phyloP scores from a whole-genome alignment of 2,113 vertebrate species.

The Ictalurus furcatus region DNA sequence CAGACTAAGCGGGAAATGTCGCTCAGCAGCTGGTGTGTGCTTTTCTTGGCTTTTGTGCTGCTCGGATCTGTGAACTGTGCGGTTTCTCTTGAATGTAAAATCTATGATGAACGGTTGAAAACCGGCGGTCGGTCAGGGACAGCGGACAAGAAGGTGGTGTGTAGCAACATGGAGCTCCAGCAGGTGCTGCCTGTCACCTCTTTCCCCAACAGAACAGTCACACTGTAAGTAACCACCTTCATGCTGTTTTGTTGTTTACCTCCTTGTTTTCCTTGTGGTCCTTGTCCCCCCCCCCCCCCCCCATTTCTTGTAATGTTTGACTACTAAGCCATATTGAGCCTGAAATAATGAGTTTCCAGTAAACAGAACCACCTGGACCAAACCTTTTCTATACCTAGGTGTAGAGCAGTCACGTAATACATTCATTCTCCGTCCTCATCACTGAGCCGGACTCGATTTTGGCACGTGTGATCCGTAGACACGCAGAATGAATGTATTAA shows the following conservation, averaged over 20 bases:
- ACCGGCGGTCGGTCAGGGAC: slow-evolving; percentile 54
- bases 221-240: slow-evolving; percentile 84
- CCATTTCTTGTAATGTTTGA: neutral
- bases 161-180: slow-evolving; percentile 87
- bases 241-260: neutral
- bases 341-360: neutral
- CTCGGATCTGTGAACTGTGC: slow-evolving; percentile 47
- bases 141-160: slow-evolving; percentile 81
- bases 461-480: neutral
- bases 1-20: slow-evolving; percentile 63
- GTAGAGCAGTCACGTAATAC: neutral
- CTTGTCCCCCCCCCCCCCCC: too few relatives aligned
- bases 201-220: slow-evolving; percentile 87
- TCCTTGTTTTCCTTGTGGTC: neutral
- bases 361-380: neutral
- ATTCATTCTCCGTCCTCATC: neutral
- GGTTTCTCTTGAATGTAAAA: slow-evolving; percentile 66
- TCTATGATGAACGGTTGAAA: slow-evolving; percentile 64
- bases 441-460: neutral
- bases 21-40: slow-evolving; percentile 42
- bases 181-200: slow-evolving; percentile 79
- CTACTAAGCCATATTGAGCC: neutral
- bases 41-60: slow-evolving; percentile 61
- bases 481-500: too few relatives aligned
- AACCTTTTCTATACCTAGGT: neutral